A percentile compares a stretch with the other conserved stretches of the same genome.
phyloP scores from a whole-genome alignment of 2,888 invertebrate genomes.

The Volucella zonaria region DNA sequence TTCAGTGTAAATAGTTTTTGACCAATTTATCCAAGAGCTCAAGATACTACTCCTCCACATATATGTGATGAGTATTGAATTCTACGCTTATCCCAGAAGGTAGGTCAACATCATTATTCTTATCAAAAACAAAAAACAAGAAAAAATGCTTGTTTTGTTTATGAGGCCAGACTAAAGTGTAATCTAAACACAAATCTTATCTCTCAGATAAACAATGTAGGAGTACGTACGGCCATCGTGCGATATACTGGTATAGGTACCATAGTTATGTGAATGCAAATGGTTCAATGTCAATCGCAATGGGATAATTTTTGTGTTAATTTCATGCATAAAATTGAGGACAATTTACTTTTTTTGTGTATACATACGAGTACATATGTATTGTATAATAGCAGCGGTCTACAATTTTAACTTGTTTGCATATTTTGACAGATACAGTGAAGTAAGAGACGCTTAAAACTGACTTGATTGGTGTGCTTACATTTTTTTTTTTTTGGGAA shows the following conservation, averaged over 20 bases:
- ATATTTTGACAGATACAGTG: not conserved
- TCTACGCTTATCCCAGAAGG: constrained; percentile 75
- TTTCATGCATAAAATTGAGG: constrained; percentile 49
- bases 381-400: not conserved
- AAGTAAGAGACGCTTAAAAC: not conserved
- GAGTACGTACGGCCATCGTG: not conserved
- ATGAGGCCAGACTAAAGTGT: too few relatives aligned
- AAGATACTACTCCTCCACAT: constrained; percentile 1
- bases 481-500: too few relatives aligned
- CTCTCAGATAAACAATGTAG: constrained; percentile 38
- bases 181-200: constrained; percentile 12
- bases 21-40: constrained; percentile 13
- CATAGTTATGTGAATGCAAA: constrained; percentile 24
- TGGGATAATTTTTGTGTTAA: constrained; percentile 30
- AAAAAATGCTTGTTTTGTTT: too few relatives aligned
- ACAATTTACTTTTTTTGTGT: constrained; percentile 32
- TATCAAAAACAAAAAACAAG: not conserved
- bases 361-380: too few relatives aligned
- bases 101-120: constrained; percentile 56
- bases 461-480: not conserved
- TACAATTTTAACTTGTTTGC: not conserved
- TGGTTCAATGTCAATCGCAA: constrained; percentile 58
- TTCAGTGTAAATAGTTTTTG: not conserved
- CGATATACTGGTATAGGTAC: constrained; percentile 12
- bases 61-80: constrained; percentile 75